Conservation (phyloP, 2,797 vertebrate species). For the Gadopsis bispinosus region DNA sequence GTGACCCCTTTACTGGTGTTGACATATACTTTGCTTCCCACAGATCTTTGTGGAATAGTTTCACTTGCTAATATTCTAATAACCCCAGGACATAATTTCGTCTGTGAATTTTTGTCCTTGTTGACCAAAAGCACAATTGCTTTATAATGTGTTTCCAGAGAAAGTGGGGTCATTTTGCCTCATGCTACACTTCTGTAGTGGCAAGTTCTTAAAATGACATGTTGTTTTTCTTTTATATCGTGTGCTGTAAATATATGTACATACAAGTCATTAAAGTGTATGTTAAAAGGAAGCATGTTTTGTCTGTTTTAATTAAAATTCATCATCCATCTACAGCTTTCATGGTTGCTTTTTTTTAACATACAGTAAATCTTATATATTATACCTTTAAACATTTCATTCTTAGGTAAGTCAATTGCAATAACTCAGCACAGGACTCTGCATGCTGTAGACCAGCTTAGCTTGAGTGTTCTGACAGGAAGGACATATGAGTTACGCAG, state of each 20-base stretch:
- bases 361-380: conserved; percentile 34
- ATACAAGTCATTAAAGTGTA: not conserved
- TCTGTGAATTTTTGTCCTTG: conserved; percentile 2
- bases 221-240: not conserved
- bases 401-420: conserved; percentile 12
- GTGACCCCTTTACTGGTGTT: not conserved
- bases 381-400: conserved; percentile 4
- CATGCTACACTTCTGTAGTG: not conserved
- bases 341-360: not conserved
- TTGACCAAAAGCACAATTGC: not conserved
- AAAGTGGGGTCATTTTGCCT: not conserved
- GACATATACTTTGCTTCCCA: not conserved
- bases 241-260: conserved; percentile 5
- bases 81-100: not conserved
- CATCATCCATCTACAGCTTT: not conserved
- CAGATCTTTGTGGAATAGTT: not conserved
- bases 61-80: not conserved
- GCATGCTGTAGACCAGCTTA: conserved; percentile 69
- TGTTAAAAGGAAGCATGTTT: not conserved
- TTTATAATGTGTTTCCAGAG: conserved; percentile 5
- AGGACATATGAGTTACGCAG: conserved; percentile 58
- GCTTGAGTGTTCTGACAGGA: conserved; percentile 46
- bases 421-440: conserved; percentile 57
- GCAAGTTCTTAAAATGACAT: not conserved
- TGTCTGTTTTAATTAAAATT: not conserved